A percentile compares a stretch with the other conserved stretches of the same genome.
Evolutionary conservation across 2,113 vertebrate genomes (phyloP).

Genomic region (Rynchops niger): DNA sequence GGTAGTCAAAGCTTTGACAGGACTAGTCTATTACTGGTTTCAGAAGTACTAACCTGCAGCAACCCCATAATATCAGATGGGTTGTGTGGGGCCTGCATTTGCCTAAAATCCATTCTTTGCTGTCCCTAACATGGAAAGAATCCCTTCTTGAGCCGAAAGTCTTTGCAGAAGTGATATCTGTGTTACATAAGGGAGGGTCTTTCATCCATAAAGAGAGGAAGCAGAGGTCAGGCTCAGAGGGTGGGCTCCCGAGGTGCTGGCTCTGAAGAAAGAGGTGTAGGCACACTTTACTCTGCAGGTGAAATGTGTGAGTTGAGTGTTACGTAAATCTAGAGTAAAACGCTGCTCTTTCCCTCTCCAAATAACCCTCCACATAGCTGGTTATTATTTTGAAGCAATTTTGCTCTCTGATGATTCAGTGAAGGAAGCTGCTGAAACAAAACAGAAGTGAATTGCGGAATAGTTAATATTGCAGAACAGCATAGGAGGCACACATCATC

Average conservation of each 20-base stretch:
- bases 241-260: background rate
- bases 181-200: background rate
- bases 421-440: constrained; percentile 48
- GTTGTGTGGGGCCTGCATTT: background rate
- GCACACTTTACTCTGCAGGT: background rate
- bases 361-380: background rate
- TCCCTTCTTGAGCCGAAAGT: constrained; percentile 19
- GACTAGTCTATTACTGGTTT: constrained; percentile 31
- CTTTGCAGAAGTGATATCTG: constrained; percentile 7
- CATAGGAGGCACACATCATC: background rate
- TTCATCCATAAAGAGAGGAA: background rate
- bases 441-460: constrained; percentile 37
- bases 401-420: constrained; percentile 57
- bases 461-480: constrained; percentile 13
- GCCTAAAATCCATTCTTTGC: constrained; percentile 27
- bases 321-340: constrained; percentile 33
- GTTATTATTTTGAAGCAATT: constrained; percentile 58
- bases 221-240: background rate
- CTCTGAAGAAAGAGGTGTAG: background rate
- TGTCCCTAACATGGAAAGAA: constrained; percentile 12
- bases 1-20: constrained; percentile 54
- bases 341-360: background rate
- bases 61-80: constrained; percentile 1
- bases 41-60: constrained; percentile 48
- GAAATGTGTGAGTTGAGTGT: background rate